Evolutionary conservation across 2,113 vertebrate species (phyloP).

Genomic region (Entosphenus tridentatus): DNA sequence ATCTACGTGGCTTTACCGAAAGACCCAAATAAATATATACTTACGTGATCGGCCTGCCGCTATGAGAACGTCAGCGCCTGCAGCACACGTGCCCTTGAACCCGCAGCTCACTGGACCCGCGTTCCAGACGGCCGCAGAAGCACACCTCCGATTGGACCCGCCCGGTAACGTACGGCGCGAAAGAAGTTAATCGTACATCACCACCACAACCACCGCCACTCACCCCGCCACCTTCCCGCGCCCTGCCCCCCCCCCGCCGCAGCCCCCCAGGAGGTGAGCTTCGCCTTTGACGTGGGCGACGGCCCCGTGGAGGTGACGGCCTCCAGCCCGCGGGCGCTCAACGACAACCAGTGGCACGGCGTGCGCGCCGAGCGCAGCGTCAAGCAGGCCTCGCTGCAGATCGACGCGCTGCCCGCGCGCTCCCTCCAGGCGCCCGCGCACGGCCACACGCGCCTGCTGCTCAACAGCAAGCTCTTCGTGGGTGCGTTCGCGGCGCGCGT

Average conservation of each 20-base stretch:
- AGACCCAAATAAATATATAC: too few species aligned
- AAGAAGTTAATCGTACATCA: too few species aligned
- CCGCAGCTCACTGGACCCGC: too few species aligned
- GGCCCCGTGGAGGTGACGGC: conserved; percentile 51
- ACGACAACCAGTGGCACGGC: conserved; percentile 68
- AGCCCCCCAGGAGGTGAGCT: conserved; percentile 54
- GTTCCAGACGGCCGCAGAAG: too few species aligned
- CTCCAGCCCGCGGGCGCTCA: conserved; percentile 28
- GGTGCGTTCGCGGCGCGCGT: conserved; percentile 43
- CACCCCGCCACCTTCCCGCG: too few species aligned
- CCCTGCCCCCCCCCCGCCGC: neutral
- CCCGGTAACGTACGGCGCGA: too few species aligned
- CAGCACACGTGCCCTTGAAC: too few species aligned
- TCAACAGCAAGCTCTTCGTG: conserved; percentile 82
- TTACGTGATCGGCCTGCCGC: too few species aligned
- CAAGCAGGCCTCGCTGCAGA: conserved; percentile 49
- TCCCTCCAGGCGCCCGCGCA: conserved; percentile 34
- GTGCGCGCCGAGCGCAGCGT: conserved; percentile 61
- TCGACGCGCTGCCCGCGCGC: conserved; percentile 37
- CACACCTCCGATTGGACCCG: too few species aligned
- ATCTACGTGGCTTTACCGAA: too few species aligned
- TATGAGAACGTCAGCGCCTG: too few species aligned
- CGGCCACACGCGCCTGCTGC: conserved; percentile 56
- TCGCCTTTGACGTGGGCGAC: conserved; percentile 87
- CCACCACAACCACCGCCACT: too few species aligned